These are phyloP conservation scores for Spermophilus dauricus DNA, from an alignment of 2,113 vertebrate species.

Conservation along the genomic window DNA sequence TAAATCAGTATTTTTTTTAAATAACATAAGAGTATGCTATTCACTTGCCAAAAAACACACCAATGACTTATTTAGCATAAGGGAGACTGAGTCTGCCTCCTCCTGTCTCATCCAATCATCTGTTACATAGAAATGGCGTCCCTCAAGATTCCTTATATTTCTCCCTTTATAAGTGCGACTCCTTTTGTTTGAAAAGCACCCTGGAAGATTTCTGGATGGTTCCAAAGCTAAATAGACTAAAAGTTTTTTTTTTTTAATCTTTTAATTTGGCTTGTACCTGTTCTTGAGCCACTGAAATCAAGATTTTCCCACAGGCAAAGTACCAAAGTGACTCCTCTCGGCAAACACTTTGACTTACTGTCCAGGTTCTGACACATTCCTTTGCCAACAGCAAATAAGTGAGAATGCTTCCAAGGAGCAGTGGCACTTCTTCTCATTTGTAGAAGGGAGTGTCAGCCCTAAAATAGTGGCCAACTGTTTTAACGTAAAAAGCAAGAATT, in stretches of 20 bases:
- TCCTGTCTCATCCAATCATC: background rate
- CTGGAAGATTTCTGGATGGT: slow-evolving; percentile 66
- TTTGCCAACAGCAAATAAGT: slow-evolving; percentile 79
- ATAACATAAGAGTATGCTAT: slow-evolving; percentile 18
- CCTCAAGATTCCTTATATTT: background rate
- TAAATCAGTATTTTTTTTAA: slow-evolving; percentile 30
- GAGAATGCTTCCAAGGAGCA: slow-evolving; percentile 74
- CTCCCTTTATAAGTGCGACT: slow-evolving; percentile 34
- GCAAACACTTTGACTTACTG: slow-evolving; percentile 79
- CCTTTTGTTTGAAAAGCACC: slow-evolving; percentile 60
- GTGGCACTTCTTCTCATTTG: slow-evolving; percentile 73
- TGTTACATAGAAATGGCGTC: slow-evolving; percentile 9
- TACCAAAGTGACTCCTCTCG: slow-evolving; percentile 66
- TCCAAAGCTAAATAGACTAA: slow-evolving; percentile 66
- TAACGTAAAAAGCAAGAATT: slow-evolving; percentile 80
- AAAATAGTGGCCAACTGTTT: slow-evolving; percentile 85
- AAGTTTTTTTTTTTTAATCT: background rate
- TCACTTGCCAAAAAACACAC: slow-evolving; percentile 25
- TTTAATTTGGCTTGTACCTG: slow-evolving; percentile 58
- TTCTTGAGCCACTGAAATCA: slow-evolving; percentile 67
- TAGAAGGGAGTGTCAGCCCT: slow-evolving; percentile 77
- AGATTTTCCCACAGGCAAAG: slow-evolving; percentile 65
- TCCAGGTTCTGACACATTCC: slow-evolving; percentile 78
- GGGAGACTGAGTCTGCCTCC: background rate
- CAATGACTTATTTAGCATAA: slow-evolving; percentile 30